Evolutionary conservation across 2,113 vertebrate genomes (phyloP), one percentile per base, ranked within the genome.

Genomic region (Zosterops japonicus): DNA sequence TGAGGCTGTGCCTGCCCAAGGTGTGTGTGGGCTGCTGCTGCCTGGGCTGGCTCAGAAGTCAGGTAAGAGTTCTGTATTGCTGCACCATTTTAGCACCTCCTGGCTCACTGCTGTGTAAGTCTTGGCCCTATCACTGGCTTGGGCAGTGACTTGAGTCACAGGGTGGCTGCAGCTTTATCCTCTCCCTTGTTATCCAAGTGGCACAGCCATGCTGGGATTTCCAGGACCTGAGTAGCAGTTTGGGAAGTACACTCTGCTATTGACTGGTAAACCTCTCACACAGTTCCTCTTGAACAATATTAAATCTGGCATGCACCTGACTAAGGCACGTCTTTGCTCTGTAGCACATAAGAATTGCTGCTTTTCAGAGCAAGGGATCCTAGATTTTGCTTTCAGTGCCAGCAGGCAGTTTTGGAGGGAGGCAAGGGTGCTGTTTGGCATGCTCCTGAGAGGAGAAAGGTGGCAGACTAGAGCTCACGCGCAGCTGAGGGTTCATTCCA

Each of bases 391-490:
- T 70, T n/a, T 77, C 17, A 31, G 47, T 74, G 88, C 14, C 20
- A 55, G 63, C 72, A 33, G 33, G 70, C 53, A 8, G 53, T 13
- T 6, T 8, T 20, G 16, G 67, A 44, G 68, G 68, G 79, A 76
- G 57, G 68, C 44, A 14, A 33, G 9, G 67, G 15, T 57, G 83
- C 94, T 84, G 52, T 83, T 94, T 81, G 68, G 79, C 88, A 49
- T 28, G 47, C 68, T 92, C 49, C 55, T 50, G 24, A 3, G 13
- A 25, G 68, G 68, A 83, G 76, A 67, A 96, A 90, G 94, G 95
- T 95, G 96, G 90, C 92, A 95, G 90, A 96, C 29, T 83, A 71
- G 96, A 97, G 92, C 85, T 94, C 84, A 63, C 42, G 16, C 55
- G 36, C 81, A 72, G 91, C n/a, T 8, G 24, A 74, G 84, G 70